A percentile compares a stretch with the other conserved stretches of the same genome.
Conservation (phyloP, 2,113 vertebrate species). For the Prinia subflava region DNA sequence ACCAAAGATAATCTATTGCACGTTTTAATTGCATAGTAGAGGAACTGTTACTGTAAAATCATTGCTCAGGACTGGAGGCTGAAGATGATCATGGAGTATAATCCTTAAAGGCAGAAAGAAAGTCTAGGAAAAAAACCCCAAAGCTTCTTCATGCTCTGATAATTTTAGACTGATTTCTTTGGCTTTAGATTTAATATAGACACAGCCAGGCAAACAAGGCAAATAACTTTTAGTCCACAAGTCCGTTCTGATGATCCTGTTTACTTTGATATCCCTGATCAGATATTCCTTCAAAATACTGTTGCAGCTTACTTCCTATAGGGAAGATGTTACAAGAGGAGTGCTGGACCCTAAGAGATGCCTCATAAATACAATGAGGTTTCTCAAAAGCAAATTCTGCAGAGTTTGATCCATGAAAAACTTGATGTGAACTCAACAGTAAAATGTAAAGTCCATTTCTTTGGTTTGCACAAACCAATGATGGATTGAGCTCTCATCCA, state of each 20-base stretch:
- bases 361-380: background rate
- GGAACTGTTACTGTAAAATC: background rate
- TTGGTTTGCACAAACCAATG: background rate
- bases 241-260: background rate
- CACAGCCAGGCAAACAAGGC: background rate
- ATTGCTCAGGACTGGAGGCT: background rate
- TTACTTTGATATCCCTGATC: background rate
- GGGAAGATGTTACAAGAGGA: background rate
- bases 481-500: background rate
- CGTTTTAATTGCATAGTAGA: background rate
- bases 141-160: background rate
- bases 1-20: background rate
- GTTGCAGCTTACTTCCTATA: background rate
- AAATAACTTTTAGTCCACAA: background rate
- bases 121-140: background rate
- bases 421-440: background rate
- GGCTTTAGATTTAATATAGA: background rate
- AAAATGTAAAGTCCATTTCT: background rate
- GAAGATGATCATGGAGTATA: background rate
- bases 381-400: background rate
- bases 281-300: background rate
- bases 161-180: background rate
- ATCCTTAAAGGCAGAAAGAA: background rate
- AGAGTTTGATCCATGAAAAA: background rate
- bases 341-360: background rate